Conservation (phyloP, 2,797 vertebrate species). For the Buphagus erythrorhynchus region DNA sequence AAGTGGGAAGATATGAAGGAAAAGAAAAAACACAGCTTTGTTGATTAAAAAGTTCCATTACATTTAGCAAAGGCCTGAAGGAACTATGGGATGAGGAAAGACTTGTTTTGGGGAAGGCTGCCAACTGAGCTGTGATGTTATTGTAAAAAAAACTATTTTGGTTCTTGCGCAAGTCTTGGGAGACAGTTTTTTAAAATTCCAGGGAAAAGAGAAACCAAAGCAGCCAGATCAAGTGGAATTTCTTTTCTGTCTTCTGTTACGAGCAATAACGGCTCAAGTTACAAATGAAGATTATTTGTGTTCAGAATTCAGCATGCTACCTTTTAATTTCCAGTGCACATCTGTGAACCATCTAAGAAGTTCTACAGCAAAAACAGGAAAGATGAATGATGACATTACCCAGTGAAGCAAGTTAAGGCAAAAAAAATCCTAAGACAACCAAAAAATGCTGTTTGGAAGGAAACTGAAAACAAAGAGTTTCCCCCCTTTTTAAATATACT, state of each 20-base stretch:
- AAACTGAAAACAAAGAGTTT: neutral
- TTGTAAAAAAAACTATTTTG: neutral
- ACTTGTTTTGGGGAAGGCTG: neutral
- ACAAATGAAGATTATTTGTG: neutral
- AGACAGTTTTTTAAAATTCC: slow-evolving; percentile 7
- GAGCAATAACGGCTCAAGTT: neutral
- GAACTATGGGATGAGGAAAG: slow-evolving; percentile 20
- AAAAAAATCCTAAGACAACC: neutral
- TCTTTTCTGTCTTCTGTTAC: neutral
- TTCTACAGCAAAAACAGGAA: slow-evolving; percentile 43
- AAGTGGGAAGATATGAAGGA: neutral
- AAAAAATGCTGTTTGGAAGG: slow-evolving; percentile 26
- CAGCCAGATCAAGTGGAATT: neutral
- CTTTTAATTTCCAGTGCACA: slow-evolving; percentile 44
- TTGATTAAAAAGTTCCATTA: neutral
- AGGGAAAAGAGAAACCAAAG: slow-evolving; percentile 23
- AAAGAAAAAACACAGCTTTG: neutral
- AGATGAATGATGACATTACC: slow-evolving; percentile 34
- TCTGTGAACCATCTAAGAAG: slow-evolving; percentile 56
- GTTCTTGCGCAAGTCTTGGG: neutral
- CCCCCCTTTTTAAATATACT: neutral
- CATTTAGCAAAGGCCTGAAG: neutral
- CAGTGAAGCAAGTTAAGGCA: slow-evolving; percentile 12
- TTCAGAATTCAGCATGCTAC: neutral
- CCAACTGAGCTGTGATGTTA: slow-evolving; percentile 19